phyloP scores from a whole-genome alignment of 37 sponge, comb jelly and placozoan species.

The Tethya wilhelma region DNA sequence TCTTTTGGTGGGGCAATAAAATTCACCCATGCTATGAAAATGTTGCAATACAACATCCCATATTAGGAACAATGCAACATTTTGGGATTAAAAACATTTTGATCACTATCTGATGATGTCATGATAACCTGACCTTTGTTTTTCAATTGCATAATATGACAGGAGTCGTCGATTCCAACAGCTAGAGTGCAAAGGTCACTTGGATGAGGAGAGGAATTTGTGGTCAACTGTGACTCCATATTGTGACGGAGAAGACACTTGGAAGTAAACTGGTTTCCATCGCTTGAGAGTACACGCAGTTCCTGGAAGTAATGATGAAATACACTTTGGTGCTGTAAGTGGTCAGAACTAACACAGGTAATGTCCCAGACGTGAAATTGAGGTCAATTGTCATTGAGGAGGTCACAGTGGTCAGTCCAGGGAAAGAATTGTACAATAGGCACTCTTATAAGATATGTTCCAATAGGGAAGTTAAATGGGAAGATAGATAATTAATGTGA shows the following conservation, averaged over 20 bases:
- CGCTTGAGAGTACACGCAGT: slow-evolving; percentile 8
- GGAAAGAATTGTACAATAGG: too few species aligned
- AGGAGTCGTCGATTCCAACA: slow-evolving; percentile 21
- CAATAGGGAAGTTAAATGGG: too few species aligned
- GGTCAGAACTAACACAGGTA: not conserved
- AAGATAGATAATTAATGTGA: not conserved
- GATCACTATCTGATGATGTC: too few species aligned
- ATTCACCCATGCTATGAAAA: too few species aligned
- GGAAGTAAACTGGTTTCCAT: not conserved
- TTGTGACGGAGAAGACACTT: slow-evolving; percentile 23
- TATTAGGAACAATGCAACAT: too few species aligned
- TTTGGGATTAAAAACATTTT: too few species aligned
- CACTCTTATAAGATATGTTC: too few species aligned
- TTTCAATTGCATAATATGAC: not conserved
- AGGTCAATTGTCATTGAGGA: too few species aligned
- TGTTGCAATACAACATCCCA: too few species aligned
- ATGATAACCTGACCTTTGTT: too few species aligned
- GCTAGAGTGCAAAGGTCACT: slow-evolving; percentile 14
- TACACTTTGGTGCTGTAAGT: not conserved
- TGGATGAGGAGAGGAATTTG: slow-evolving; percentile 30
- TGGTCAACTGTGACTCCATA: slow-evolving; percentile 38
- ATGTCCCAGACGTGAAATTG: not conserved
- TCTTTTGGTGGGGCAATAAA: too few species aligned
- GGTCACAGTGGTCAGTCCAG: too few species aligned
- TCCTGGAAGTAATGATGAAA: slow-evolving; percentile 30